Percentiles rank a stretch among this genome's conserved stretches.
phyloP scores from a whole-genome alignment of 2,113 vertebrate species.

The Motacilla tschutschensis region DNA sequence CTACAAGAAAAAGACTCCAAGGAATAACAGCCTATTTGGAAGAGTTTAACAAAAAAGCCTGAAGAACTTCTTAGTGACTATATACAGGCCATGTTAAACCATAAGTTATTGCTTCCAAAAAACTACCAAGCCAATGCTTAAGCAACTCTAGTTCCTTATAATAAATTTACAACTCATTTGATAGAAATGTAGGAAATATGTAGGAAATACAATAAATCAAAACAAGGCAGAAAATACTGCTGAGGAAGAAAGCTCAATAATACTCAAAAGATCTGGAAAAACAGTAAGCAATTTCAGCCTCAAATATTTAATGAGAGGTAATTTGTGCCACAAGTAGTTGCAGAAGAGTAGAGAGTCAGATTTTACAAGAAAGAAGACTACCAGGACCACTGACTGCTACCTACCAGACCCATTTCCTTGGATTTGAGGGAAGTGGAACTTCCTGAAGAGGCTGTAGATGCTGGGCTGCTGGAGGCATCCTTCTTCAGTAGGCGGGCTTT shows the following conservation, averaged over 20 bases:
- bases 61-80: background rate
- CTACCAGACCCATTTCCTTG: constrained; percentile 83
- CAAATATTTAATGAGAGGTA: background rate
- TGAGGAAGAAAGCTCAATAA: background rate
- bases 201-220: background rate
- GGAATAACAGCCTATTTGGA: background rate
- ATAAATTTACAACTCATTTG: background rate
- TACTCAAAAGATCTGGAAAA: background rate
- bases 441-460: constrained; percentile 83
- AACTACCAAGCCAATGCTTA: background rate
- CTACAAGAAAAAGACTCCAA: background rate
- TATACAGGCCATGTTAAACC: background rate
- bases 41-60: background rate
- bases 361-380: background rate
- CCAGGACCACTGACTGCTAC: background rate
- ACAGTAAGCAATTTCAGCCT: background rate
- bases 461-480: constrained; percentile 84
- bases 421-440: constrained; percentile 85
- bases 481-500: constrained; percentile 83
- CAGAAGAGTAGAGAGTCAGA: background rate
- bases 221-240: background rate
- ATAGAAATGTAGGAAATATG: background rate
- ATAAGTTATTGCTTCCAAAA: background rate
- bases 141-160: background rate
- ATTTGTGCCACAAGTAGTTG: background rate